Base-by-base conservation (phyloP, 2,888 invertebrate species). In the Leistus spinibarbis region DNA sequence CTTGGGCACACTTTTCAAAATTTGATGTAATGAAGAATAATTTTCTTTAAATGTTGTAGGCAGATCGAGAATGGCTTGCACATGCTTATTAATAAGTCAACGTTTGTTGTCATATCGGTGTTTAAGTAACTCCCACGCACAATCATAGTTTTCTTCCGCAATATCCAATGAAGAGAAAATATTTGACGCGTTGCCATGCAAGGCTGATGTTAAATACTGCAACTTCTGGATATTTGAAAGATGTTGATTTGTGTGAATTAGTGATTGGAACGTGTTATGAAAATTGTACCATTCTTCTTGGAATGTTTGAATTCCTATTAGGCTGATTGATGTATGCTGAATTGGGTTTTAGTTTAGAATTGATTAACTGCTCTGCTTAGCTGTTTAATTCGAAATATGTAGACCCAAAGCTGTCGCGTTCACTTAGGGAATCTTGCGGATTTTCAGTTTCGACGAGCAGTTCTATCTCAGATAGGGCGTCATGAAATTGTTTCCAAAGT, bases 51-150 rank as follows among this genome's bases (percentile, higher is more conserved):
- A 20, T 16, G 54, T 9, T 9, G 2, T 10, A 0, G 53, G 53
- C 2, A 64, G 23, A 0, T 77, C 75, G 16, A 77, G 72, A 1
- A 79, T 65, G 9, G 64, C 76, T 60, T 77, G 66, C 13, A 78
- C 69, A 69, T 78, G 77, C 27, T 77, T 57, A 60, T 78, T 62
- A 19, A 77, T 64, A n/a, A 77, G 56, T 66, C 65, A 27, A 5
- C 76, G 53, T 63, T 76, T 74, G 57, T 79, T 76, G 19, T 78
- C 76, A 70, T 76, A 69, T 78, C 10, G 23, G 16, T 64, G 79
- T 79, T 22, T 79, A 20, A 64, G 77, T 67, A 13, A 79, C 76
- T 3, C 79, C 80, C 66, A 81, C 19, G 57, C 81, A 79, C 20
- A 77, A 77, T 80, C 0, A 79, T 79, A 24, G 65, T 73, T 17